Conservation (phyloP, 1,140 invertebrate genomes). For the Megalonaias nervosa region DNA sequence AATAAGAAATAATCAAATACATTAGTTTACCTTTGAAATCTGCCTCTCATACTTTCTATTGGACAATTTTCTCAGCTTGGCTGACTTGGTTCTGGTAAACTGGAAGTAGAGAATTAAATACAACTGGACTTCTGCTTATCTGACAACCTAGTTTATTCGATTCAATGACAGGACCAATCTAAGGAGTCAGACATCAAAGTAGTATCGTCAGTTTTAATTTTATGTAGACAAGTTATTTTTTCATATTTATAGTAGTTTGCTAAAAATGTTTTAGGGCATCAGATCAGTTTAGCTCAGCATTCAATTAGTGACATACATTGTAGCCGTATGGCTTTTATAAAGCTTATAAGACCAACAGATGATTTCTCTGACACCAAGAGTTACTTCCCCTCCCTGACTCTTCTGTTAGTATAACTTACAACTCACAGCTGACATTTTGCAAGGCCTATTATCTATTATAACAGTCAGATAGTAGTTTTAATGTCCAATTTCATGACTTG, state of each 20-base stretch:
- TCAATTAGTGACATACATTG: neutral
- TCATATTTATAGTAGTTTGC: no score
- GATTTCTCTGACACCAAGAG: neutral
- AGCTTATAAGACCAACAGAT: neutral
- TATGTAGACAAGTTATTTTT: no score
- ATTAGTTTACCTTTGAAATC: constrained; percentile 9
- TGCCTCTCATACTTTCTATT: constrained; percentile 35
- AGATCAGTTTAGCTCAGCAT: no score
- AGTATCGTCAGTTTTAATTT: no score
- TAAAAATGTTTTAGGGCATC: no score
- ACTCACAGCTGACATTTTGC: no score
- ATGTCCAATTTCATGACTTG: no score
- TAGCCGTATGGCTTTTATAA: neutral
- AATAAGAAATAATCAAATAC: no score
- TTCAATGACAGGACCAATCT: neutral
- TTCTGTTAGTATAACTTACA: neutral
- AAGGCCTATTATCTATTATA: no score
- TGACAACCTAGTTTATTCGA: neutral
- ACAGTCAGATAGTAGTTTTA: no score
- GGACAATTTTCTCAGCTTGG: constrained; percentile 48
- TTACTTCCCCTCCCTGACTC: neutral
- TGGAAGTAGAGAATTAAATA: no score
- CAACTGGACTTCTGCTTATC: neutral
- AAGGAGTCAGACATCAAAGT: no score
- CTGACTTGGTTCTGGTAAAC: constrained; percentile 30